A percentile compares a stretch with the other conserved stretches of the same genome.
phyloP scores from a whole-genome alignment of 2,888 invertebrate genomes.

The Zaprionus obscuricornis region DNA sequence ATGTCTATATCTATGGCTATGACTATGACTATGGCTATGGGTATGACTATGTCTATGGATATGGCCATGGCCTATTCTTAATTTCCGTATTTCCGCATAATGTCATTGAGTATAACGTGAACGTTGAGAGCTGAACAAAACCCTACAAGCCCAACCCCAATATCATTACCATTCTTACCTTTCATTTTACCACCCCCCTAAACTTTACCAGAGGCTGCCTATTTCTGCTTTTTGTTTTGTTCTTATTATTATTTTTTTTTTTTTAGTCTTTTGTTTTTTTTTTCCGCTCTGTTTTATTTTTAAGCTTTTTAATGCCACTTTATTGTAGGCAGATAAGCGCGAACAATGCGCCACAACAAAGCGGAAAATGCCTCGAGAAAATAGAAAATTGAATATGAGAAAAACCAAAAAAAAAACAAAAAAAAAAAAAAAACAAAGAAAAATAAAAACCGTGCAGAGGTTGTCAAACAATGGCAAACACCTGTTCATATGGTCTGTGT shows the following conservation, averaged over 20 bases:
- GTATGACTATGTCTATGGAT: slow-evolving; percentile 3
- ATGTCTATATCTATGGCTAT: no score
- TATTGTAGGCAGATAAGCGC: slow-evolving; percentile 66
- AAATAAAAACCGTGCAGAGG: slow-evolving; percentile 11
- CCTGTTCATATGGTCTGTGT: slow-evolving; percentile 39
- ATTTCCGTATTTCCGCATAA: slow-evolving; percentile 53
- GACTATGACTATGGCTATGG: no score
- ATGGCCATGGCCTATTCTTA: slow-evolving; percentile 46
- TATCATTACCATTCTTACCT: not conserved
- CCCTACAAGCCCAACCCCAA: not conserved
- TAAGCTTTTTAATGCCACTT: slow-evolving; percentile 66
- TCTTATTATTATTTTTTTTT: slow-evolving; percentile 43
- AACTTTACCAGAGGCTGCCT: slow-evolving; percentile 5
- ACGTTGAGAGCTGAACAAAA: no score
- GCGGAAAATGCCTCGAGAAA: slow-evolving; percentile 28
- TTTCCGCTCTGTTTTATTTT: slow-evolving; percentile 24
- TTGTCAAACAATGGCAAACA: slow-evolving; percentile 46
- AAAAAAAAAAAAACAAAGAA: slow-evolving; percentile 14
- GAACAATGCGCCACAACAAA: slow-evolving; percentile 48
- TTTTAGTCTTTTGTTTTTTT: not conserved
- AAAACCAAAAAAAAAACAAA: slow-evolving; percentile 10
- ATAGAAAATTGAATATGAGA: slow-evolving; percentile 17
- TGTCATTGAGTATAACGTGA: not conserved
- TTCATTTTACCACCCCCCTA: not conserved
- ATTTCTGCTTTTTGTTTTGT: slow-evolving; percentile 39